These are phyloP conservation scores for Drosophila teissieri DNA, from an alignment of 1,140 invertebrate species.

Conservation along the genomic window DNA sequence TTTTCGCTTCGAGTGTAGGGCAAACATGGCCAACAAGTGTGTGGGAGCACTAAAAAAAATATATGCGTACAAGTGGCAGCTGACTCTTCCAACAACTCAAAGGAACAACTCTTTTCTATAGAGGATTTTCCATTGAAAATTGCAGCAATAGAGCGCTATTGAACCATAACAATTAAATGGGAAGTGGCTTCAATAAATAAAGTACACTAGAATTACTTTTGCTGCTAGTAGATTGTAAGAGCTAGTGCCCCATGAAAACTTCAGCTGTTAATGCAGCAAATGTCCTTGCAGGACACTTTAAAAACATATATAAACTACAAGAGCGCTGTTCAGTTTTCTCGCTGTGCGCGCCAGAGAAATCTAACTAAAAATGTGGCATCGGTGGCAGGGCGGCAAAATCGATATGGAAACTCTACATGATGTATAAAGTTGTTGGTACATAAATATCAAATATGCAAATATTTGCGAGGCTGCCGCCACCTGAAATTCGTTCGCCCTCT, in stretches of 20 bases:
- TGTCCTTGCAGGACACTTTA: not conserved
- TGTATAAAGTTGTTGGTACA: slow-evolving; percentile 74
- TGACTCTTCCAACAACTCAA: not conserved
- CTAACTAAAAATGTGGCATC: slow-evolving; percentile 55
- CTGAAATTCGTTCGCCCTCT: slow-evolving; percentile 54
- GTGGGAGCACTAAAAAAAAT: slow-evolving; percentile 27
- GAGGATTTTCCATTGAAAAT: no score
- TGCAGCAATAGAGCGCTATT: not conserved
- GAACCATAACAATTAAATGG: no score
- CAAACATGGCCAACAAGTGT: slow-evolving; percentile 74
- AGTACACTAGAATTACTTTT: no score
- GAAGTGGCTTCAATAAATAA: no score
- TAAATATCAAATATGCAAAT: slow-evolving; percentile 83
- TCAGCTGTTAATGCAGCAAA: no score
- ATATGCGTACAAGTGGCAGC: not conserved
- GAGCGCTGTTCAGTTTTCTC: not conserved
- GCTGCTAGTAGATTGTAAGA: no score
- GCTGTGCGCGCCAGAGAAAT: slow-evolving; percentile 39
- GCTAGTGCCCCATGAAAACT: no score
- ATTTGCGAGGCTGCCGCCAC: slow-evolving; percentile 73
- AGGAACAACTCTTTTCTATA: not conserved
- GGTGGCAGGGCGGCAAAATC: slow-evolving; percentile 59
- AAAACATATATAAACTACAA: not conserved
- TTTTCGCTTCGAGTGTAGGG: slow-evolving; percentile 42
- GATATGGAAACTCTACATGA: slow-evolving; percentile 73